Percentiles rank a stretch among this genome's conserved stretches.
phyloP scores from a whole-genome alignment of 1,140 invertebrate genomes.

The Procambarus virginalis region DNA sequence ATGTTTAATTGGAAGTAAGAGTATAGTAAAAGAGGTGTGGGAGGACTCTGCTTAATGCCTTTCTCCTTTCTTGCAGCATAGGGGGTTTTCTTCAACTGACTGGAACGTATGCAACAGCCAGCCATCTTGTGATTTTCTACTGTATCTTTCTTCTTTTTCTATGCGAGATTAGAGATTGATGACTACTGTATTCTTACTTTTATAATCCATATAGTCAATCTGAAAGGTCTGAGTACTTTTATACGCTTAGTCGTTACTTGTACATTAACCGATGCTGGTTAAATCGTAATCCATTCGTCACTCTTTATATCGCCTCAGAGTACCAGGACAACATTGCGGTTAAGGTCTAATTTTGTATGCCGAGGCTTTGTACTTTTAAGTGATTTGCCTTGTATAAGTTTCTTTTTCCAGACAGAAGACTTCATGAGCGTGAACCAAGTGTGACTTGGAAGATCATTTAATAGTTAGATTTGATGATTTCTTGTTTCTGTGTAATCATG shows the following conservation, averaged over 20 bases:
- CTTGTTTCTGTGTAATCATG: neutral
- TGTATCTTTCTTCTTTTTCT: conserved; percentile 20
- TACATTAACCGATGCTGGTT: no score
- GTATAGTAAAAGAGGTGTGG: no score
- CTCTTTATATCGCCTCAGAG: conserved; percentile 5
- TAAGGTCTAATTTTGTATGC: conserved; percentile 43
- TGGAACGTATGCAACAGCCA: neutral
- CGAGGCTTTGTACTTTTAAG: conserved; percentile 39
- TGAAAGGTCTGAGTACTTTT: conserved; percentile 27
- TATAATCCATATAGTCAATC: conserved; percentile 38
- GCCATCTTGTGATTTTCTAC: conserved; percentile 24
- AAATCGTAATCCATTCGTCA: neutral
- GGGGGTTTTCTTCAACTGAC: neutral
- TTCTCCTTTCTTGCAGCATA: neutral
- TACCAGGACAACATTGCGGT: conserved; percentile 20
- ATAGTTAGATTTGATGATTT: no score
- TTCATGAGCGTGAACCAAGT: conserved; percentile 13
- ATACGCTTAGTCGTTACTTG: conserved; percentile 17
- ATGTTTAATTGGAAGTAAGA: no score
- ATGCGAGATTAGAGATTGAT: conserved; percentile 34
- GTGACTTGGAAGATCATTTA: neutral
- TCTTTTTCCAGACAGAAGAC: neutral
- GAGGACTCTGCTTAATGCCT: no score
- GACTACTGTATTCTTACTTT: conserved; percentile 35
- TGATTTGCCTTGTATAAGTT: conserved; percentile 26